Conservation (phyloP, 2,888 invertebrate species). For the Chironomus tentans region DNA sequence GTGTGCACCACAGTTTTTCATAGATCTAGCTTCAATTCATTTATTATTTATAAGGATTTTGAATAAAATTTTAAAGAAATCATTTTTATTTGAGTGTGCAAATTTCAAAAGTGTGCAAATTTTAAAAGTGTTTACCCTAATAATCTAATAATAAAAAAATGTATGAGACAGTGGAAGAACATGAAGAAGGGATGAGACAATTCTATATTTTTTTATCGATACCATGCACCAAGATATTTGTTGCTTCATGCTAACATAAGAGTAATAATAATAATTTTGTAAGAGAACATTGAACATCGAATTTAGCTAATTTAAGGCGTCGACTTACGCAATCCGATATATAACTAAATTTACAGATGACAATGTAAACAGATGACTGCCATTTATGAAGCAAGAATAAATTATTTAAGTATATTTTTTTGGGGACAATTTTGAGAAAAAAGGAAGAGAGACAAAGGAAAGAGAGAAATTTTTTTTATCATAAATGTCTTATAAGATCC, state of each 20-base stretch:
- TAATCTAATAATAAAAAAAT: not conserved
- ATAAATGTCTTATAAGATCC: not conserved
- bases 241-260: not conserved
- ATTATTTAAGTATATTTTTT: not conserved
- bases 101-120: too few relatives aligned
- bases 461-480: not conserved
- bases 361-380: conserved; percentile 84
- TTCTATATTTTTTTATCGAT: not conserved
- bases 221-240: not conserved
- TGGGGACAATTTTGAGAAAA: not conserved
- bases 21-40: too few relatives aligned
- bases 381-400: not conserved
- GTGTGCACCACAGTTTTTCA: too few relatives aligned
- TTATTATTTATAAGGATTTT: too few relatives aligned
- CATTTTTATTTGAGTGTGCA: too few relatives aligned
- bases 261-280: not conserved
- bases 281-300: conserved; percentile 4
- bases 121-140: too few relatives aligned
- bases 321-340: conserved; percentile 88
- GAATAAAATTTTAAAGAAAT: too few relatives aligned
- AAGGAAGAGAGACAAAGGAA: not conserved
- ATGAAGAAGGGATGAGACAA: not conserved
- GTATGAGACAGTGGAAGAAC: not conserved
- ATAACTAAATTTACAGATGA: conserved; percentile 86
- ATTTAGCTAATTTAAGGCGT: conserved; percentile 6